These are phyloP conservation scores for Aplochiton taeniatus DNA, from an alignment of 2,797 vertebrate genomes.

Conservation along the genomic window DNA sequence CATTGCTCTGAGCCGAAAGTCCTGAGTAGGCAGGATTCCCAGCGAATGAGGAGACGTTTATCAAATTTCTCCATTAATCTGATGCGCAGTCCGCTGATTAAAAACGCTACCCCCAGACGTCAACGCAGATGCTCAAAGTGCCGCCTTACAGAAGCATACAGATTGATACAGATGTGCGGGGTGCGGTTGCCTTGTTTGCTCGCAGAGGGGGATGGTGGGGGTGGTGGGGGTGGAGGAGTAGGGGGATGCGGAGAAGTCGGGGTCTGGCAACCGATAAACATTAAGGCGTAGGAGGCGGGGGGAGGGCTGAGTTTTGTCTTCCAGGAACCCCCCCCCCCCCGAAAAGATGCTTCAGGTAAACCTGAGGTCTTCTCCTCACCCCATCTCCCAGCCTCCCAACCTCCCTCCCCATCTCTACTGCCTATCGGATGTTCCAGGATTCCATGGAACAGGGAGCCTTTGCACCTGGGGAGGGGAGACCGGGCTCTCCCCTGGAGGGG, in stretches of 20 bases:
- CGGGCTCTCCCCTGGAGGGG: conserved; percentile 56
- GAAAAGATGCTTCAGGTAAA: no score
- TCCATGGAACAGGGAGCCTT: no score
- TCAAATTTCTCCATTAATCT: conserved; percentile 76
- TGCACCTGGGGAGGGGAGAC: conserved; percentile 41
- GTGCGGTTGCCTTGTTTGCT: conserved; percentile 30
- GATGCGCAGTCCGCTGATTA: conserved; percentile 64
- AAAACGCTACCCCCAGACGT: conserved; percentile 63
- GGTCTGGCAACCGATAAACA: conserved; percentile 56
- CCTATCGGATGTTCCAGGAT: no score
- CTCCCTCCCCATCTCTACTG: no score
- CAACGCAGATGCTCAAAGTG: conserved; percentile 60
- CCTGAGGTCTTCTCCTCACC: no score
- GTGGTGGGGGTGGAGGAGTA: conserved; percentile 4
- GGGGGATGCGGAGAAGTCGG: background rate
- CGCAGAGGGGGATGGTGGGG: conserved; percentile 38
- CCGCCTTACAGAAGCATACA: conserved; percentile 55
- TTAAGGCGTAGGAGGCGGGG: conserved; percentile 26
- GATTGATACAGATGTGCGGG: conserved; percentile 65
- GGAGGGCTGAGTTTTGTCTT: conserved; percentile 50
- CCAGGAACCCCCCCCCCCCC: no score
- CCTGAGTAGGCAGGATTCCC: conserved; percentile 70
- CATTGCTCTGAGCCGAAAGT: conserved; percentile 53
- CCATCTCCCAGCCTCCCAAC: no score
- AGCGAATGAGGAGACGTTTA: conserved; percentile 63